A percentile compares a stretch with the other conserved stretches of the same genome.
phyloP scores from a whole-genome alignment of 1,140 invertebrate species.

The Drosophila miranda region DNA sequence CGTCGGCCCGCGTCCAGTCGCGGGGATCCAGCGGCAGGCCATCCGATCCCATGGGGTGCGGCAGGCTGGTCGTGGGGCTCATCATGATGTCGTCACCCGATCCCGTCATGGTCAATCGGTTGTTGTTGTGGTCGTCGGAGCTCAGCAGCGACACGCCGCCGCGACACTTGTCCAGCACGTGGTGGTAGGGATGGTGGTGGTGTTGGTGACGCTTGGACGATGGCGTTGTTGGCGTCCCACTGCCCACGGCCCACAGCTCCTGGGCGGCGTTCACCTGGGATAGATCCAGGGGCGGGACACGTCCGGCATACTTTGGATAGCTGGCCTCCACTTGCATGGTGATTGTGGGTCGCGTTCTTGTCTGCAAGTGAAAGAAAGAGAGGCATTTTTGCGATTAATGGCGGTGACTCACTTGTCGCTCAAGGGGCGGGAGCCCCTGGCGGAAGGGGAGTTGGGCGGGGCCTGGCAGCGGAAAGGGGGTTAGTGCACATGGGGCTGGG shows the following conservation, averaged over 20 bases:
- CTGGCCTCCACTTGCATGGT: slow-evolving; percentile 78
- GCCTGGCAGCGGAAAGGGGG: neutral
- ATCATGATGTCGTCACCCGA: slow-evolving; percentile 16
- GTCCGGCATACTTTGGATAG: slow-evolving; percentile 78
- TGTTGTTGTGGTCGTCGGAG: slow-evolving; percentile 62
- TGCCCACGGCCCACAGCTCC: slow-evolving; percentile 54
- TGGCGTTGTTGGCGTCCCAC: slow-evolving; percentile 23
- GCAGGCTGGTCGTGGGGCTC: slow-evolving; percentile 30
- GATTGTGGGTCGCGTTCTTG: slow-evolving; percentile 2
- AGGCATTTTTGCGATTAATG: slow-evolving; percentile 60
- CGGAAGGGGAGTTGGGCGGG: neutral
- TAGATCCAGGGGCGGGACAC: slow-evolving; percentile 76
- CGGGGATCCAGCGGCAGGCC: slow-evolving; percentile 86
- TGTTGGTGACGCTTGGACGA: slow-evolving; percentile 62
- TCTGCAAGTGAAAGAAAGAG: slow-evolving; percentile 43
- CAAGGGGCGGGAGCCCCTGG: neutral
- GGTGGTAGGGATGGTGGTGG: slow-evolving; percentile 69
- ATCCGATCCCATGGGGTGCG: slow-evolving; percentile 70
- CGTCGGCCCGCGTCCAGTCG: slow-evolving; percentile 87
- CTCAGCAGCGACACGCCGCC: slow-evolving; percentile 44
- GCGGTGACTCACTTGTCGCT: slow-evolving; percentile 49
- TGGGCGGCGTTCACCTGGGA: slow-evolving; percentile 70
- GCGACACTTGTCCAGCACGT: slow-evolving; percentile 67
- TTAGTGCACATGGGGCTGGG: slow-evolving; percentile 10
- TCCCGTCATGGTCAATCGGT: slow-evolving; percentile 26